A percentile compares a stretch with the other conserved stretches of the same genome.
Conservation (phyloP, 2,797 vertebrate genomes). For the Picus viridis region DNA sequence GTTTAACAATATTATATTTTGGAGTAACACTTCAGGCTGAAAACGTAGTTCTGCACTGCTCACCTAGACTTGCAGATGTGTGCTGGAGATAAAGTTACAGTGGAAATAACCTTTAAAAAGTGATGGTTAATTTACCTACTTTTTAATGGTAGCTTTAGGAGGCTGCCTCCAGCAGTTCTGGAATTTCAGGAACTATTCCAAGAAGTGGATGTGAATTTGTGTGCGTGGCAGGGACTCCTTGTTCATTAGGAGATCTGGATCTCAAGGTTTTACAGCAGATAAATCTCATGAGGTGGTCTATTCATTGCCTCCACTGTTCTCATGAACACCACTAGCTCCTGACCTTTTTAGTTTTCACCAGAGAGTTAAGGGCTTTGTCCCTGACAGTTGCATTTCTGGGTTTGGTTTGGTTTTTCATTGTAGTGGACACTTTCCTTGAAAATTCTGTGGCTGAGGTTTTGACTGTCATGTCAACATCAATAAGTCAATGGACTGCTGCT, state of each 20-base stretch:
- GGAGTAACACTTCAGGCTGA: conserved; percentile 23
- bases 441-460: not conserved
- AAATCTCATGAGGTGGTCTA: not conserved
- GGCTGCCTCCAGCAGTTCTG: not conserved
- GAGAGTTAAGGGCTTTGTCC: not conserved
- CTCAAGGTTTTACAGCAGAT: not conserved
- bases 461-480: not conserved
- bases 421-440: not conserved
- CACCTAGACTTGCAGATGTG: not conserved
- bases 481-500: not conserved
- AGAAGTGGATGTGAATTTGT: not conserved
- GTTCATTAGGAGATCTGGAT: not conserved
- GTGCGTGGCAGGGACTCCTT: not conserved
- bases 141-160: not conserved
- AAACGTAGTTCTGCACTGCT: not conserved
- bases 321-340: not conserved
- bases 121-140: not conserved
- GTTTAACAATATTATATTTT: not conserved
- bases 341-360: not conserved
- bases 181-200: not conserved
- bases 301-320: not conserved
- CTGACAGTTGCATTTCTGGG: not conserved
- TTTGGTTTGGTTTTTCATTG: not conserved
- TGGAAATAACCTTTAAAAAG: not conserved
- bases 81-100: not conserved